Conservation (phyloP, 2,113 vertebrate species). For the Chrysemys picta region DNA sequence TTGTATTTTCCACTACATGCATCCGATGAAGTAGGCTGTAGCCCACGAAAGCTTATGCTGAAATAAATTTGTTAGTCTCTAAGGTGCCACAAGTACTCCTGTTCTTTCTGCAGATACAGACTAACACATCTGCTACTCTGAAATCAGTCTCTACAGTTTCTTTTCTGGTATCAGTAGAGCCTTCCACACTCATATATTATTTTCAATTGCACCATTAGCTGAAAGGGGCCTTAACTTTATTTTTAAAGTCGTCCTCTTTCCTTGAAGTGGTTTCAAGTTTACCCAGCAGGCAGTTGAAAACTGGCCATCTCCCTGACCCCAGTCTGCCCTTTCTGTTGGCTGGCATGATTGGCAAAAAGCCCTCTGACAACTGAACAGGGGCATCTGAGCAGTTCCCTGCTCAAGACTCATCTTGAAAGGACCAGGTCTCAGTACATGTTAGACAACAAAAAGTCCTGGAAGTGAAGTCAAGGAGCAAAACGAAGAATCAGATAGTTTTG, state of each 20-base stretch:
- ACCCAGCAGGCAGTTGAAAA: not conserved
- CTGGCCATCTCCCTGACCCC: not conserved
- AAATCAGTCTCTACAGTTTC: too few species aligned
- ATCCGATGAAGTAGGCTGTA: too few species aligned
- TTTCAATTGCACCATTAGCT: not conserved
- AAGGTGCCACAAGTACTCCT: too few species aligned
- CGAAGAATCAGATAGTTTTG: not conserved
- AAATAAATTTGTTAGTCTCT: too few species aligned
- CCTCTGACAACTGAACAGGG: not conserved
- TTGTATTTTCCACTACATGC: too few species aligned
- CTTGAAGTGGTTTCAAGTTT: not conserved
- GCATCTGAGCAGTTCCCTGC: not conserved
- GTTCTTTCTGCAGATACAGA: too few species aligned
- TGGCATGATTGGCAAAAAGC: not conserved
- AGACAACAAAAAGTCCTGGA: conserved; percentile 3
- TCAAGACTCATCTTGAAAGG: not conserved
- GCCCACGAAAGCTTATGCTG: too few species aligned
- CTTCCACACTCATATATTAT: not conserved
- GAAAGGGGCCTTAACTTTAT: not conserved
- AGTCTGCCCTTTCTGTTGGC: not conserved
- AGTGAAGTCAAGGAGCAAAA: not conserved
- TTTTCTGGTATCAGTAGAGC: not conserved
- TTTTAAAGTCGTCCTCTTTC: conserved; percentile 21
- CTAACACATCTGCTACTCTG: too few species aligned
- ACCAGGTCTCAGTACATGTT: not conserved